phyloP scores from a whole-genome alignment of 1,140 invertebrate genomes.

The Palaemon carinicauda region DNA sequence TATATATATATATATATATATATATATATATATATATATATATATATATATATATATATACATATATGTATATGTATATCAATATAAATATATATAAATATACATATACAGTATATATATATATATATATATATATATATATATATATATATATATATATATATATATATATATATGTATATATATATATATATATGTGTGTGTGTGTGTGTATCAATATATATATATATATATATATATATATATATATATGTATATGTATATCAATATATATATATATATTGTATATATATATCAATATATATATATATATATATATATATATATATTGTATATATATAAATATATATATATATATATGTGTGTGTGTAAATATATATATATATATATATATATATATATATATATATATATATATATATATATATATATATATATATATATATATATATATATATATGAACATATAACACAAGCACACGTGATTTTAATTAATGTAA shows the following conservation, averaged over 20 bases:
- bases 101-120: neutral
- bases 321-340: no score
- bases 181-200: neutral
- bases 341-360: constrained; percentile 2
- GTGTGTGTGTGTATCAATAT: neutral
- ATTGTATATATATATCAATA: neutral
- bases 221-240: constrained; percentile 2
- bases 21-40: neutral
- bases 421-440: neutral
- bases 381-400: neutral
- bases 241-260: neutral
- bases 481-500: no score
- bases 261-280: neutral
- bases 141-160: neutral
- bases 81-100: neutral
- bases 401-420: neutral
- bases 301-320: no score
- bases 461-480: no score
- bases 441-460: neutral
- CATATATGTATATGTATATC: neutral
- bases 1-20: neutral
- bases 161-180: constrained; percentile 1
- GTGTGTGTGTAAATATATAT: neutral
- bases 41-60: neutral
- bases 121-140: neutral